Evolutionary conservation across 2,797 vertebrate species (phyloP).

Genomic region (Gastrophryne carolinensis): DNA sequence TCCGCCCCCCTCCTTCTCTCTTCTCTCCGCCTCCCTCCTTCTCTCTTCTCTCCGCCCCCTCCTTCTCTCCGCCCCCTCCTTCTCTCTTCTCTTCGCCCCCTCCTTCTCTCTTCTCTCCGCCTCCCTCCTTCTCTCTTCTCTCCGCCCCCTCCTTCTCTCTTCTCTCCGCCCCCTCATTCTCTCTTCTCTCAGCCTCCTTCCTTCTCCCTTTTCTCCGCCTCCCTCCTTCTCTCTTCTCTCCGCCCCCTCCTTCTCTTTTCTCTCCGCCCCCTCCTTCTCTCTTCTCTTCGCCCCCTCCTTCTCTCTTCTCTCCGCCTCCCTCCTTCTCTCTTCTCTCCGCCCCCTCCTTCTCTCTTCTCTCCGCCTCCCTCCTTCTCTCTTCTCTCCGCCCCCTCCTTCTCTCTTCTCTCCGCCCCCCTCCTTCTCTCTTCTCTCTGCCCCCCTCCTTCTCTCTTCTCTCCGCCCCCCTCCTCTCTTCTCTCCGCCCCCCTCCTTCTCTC

Average conservation of each 20-base stretch:
- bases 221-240: no score
- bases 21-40: background rate
- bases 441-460: no score
- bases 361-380: background rate
- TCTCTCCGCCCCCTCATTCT: background rate
- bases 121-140: no score
- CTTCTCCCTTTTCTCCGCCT: background rate
- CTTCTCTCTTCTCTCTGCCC: background rate
- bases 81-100: no score
- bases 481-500: fast-evolving
- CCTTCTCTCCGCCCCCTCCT: background rate
- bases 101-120: background rate
- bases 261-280: background rate
- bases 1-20: no score
- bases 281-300: background rate
- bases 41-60: background rate
- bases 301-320: background rate
- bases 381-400: background rate
- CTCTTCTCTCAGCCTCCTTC: background rate
- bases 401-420: background rate
- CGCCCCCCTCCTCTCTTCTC: no score
- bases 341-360: background rate
- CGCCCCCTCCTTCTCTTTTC: background rate
- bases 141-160: no score
- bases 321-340: background rate